phyloP scores from a whole-genome alignment of 2,888 invertebrate species.

The Pristionchus fissidentatus region DNA sequence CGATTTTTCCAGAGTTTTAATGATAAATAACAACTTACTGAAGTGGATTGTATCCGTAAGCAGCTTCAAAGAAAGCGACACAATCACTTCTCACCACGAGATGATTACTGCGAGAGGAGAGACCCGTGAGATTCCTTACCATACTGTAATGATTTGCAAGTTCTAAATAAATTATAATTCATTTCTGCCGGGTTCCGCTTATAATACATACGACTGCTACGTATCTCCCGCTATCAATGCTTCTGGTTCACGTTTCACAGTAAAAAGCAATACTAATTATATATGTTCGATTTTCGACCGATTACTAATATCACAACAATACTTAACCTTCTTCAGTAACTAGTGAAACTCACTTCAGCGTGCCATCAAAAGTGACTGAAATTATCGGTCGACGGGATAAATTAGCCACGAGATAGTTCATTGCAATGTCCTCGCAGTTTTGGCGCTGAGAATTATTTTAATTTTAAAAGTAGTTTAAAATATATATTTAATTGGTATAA shows the following conservation, averaged over 20 bases:
- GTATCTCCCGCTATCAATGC: too few relatives aligned
- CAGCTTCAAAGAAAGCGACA: constrained; percentile 12
- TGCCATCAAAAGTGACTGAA: neutral
- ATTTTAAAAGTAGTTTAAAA: neutral
- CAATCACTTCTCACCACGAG: neutral
- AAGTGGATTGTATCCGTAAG: constrained; percentile 16
- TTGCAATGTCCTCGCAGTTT: constrained; percentile 27
- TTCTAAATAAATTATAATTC: neutral
- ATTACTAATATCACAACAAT: neutral
- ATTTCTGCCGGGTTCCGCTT: neutral
- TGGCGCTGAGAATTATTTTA: neutral
- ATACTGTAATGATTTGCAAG: neutral
- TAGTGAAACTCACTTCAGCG: neutral
- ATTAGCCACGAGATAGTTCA: constrained; percentile 29
- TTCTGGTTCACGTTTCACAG: too few relatives aligned
- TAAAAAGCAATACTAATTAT: neutral
- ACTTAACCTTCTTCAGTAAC: too few relatives aligned
- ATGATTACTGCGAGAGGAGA: constrained; percentile 10
- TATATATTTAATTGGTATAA: neutral
- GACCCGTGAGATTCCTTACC: neutral
- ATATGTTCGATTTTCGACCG: neutral
- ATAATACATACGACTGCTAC: too few relatives aligned
- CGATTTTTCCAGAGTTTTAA: too few relatives aligned
- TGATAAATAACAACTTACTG: neutral
- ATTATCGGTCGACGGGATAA: neutral